phyloP scores from a whole-genome alignment of 2,888 invertebrate species.

The Amphipyra berbera region DNA sequence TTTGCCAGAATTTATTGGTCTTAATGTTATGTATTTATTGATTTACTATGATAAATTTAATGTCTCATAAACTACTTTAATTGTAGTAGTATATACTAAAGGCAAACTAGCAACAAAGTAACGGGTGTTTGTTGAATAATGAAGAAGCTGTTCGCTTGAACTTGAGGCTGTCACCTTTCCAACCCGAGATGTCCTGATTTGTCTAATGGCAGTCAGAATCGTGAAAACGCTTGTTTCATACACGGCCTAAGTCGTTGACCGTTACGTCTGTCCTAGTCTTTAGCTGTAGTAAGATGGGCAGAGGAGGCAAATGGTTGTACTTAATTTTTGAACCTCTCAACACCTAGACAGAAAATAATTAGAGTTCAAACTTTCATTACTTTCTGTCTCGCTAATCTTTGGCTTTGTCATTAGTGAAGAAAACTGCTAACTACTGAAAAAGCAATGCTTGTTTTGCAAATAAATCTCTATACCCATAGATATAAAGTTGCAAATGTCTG shows the following conservation, averaged over 20 bases:
- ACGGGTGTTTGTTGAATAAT: slow-evolving; percentile 25
- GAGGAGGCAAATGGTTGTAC: slow-evolving; percentile 15
- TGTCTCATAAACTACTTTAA: slow-evolving; percentile 24
- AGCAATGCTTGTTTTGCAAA: too few relatives aligned
- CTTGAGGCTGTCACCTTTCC: slow-evolving; percentile 12
- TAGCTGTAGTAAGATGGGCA: slow-evolving; percentile 12
- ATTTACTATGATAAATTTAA: background rate
- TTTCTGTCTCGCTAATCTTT: too few relatives aligned
- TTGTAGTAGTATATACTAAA: slow-evolving; percentile 6
- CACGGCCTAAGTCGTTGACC: slow-evolving; percentile 16
- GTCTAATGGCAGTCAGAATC: slow-evolving; percentile 19
- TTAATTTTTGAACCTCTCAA: too few relatives aligned
- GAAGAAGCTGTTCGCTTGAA: slow-evolving; percentile 18
- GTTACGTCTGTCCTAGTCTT: slow-evolving; percentile 11
- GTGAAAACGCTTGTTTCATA: slow-evolving; percentile 13
- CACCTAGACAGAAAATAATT: too few relatives aligned
- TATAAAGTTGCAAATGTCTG: too few relatives aligned
- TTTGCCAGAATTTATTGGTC: slow-evolving; percentile 30
- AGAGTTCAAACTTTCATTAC: too few relatives aligned
- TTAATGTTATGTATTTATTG: slow-evolving; percentile 16
- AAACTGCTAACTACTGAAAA: too few relatives aligned
- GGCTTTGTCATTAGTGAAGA: too few relatives aligned
- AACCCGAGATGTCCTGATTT: slow-evolving; percentile 30
- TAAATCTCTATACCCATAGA: too few relatives aligned
- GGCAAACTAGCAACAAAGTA: slow-evolving; percentile 1